These are phyloP conservation scores for Morone chrysops DNA, from an alignment of 2,113 vertebrate species.

Conservation along the genomic window DNA sequence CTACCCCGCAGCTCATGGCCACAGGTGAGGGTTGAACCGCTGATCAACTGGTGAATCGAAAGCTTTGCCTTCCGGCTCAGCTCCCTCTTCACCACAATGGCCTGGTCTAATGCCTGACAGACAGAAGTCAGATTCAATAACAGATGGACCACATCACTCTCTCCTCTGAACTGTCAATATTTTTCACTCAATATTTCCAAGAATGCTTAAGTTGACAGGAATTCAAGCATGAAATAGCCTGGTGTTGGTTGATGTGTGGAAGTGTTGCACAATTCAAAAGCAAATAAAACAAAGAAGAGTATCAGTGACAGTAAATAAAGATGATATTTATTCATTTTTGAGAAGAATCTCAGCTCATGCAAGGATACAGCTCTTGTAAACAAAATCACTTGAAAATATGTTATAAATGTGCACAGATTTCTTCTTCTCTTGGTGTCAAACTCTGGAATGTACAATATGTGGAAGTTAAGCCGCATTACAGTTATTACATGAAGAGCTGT, in stretches of 20 bases:
- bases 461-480: constrained; percentile 56
- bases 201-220: neutral
- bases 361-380: constrained; percentile 80
- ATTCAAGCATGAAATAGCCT: neutral
- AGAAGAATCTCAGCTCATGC: constrained; percentile 78
- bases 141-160: neutral
- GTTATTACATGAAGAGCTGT: constrained; percentile 20
- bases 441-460: constrained; percentile 72
- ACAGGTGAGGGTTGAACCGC: neutral
- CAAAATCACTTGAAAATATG: constrained; percentile 72
- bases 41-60: neutral
- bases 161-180: constrained; percentile 16
- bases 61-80: neutral
- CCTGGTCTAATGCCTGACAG: neutral
- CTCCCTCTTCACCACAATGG: neutral
- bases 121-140: neutral
- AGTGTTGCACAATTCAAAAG: neutral
- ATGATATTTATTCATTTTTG: constrained; percentile 75
- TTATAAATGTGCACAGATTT: constrained; percentile 73
- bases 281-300: neutral
- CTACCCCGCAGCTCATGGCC: neutral
- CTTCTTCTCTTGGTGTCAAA: constrained; percentile 59
- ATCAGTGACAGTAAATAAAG: constrained; percentile 70
- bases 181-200: constrained; percentile 29
- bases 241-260: neutral